Evolutionary conservation across 2,888 invertebrate species (phyloP), one percentile per base, ranked within the genome.

Genomic region (Amphiduros pacificus): DNA sequence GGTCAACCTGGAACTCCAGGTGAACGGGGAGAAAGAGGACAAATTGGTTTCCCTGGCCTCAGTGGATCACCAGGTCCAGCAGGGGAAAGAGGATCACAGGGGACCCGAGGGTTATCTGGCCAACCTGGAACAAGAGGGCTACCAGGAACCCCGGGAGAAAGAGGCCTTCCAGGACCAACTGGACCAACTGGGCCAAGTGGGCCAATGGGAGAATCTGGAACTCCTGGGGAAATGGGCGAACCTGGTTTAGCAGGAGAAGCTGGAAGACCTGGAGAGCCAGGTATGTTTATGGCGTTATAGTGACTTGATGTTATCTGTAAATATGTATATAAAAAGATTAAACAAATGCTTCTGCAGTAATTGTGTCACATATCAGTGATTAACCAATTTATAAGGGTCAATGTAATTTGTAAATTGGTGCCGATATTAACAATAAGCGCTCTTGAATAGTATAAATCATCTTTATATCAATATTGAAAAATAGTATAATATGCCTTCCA

Each of bases 1-100:
- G 62, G 62, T 3, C 24, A 29, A 48, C 1, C 55, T 41, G 64
- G 64, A 22, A 40, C 28, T n/a, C 48, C 2, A 73, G 85, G 85
- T n/a, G 20, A 29, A 17, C 36, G 41, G 36, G 57, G 54, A 50
- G 51, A 66, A 29, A 14, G 32, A 48, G 61, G 61, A 32, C 44
- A 52, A 32, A 28, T 55, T 32, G 65, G 56, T 17, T 6, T 6
- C 2, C 20, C 26, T 22, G 56, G 56, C n/a, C 49, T 28, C 44
- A 27, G 48, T 32, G 60, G 60, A 27, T 5, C 17, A 36, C 1
- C 40, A 14, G 68, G 68, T 51, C 53, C 51, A 36, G n/a, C 48
- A 22, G 70, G 70, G 32, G 55, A 54, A 41, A 20, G 52, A 28
- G 63, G 63, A 27, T 2, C 22, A 44, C 55, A 27, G 24, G 60